Base-by-base conservation (phyloP, 2,888 invertebrate genomes). In the Drymonia ruficornis region DNA sequence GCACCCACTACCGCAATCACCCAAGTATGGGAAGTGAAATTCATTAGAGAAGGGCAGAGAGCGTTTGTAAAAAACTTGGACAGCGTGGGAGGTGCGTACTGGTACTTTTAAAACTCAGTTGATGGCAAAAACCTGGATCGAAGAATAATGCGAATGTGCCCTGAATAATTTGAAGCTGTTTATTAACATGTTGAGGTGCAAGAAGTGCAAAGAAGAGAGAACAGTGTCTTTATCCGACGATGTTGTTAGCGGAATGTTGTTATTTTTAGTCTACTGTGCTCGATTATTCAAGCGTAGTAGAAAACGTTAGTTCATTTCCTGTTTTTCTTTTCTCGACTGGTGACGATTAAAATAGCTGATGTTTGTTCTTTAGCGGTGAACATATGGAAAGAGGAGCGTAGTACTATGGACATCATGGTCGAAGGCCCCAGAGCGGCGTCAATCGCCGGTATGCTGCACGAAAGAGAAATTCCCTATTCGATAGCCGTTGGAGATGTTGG, bases 351-450 rank as follows among this genome's bases (percentile, higher is more conserved):
- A 40, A 40, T 40, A 40, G 9, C 8, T 49, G 15, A 23, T 23
- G 12, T 23, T 23, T 44, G 9, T 23, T 44, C 61, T 62, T 18
- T 53, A 70, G 70, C 67, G 12, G 46, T 70, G 18, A 59, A 67
- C 52, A 91, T 91, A 57, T 91, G 91, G 91, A 88, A 84, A 50
- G 90, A 91, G 59, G 86, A 87, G 53, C 76, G 67, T 31, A 90
- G 84, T 57, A 82, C 82, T 0, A 91, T 91, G 91, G 91, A 91
- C 18, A 81, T 91, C 5, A 83, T 91, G 84, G 87, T 91, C 11
- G 83, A 86, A 49, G 84, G 83, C 0, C 64, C 75, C 0, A 69
- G 78, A 12, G 64, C 80, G 0, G 65, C 77, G 0, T 86, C 86
- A 52, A 80, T 91, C 9, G 86, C 90, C 0, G 84, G 81, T 8